phyloP scores from a whole-genome alignment of 2,113 vertebrate genomes.

The Tylochromis polylepis region DNA sequence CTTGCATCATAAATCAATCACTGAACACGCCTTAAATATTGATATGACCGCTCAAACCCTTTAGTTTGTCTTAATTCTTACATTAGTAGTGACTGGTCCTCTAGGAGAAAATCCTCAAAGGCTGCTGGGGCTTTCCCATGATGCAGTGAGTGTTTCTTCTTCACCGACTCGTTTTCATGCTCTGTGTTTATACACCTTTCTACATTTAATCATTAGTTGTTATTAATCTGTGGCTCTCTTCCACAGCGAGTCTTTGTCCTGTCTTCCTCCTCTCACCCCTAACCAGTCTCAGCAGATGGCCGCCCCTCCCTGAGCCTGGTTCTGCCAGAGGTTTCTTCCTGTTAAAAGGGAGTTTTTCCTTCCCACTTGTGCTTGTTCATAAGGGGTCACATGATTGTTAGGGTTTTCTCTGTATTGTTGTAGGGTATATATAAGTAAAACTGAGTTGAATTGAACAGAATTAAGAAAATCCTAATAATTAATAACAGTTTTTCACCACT shows the following conservation, averaged over 20 bases:
- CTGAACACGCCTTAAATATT: neutral
- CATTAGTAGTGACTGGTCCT: neutral
- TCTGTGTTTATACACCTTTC: neutral
- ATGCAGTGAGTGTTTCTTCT: neutral
- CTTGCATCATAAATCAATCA: neutral
- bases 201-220: neutral
- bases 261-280: neutral
- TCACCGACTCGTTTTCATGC: neutral
- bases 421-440: neutral
- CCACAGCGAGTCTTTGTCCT: no score
- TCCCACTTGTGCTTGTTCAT: accelerated
- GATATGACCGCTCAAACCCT: neutral
- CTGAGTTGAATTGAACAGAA: neutral
- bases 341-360: neutral
- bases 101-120: no score
- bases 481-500: neutral
- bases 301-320: neutral
- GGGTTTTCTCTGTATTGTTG: no score
- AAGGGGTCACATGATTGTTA: accelerated
- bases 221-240: accelerated
- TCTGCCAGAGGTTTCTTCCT: neutral
- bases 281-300: neutral
- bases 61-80: neutral
- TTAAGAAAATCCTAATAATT: accelerated
- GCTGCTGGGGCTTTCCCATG: accelerated